Evolutionary conservation across 1,140 invertebrate species (phyloP).

Genomic region (Phenacoccus solenopsis): DNA sequence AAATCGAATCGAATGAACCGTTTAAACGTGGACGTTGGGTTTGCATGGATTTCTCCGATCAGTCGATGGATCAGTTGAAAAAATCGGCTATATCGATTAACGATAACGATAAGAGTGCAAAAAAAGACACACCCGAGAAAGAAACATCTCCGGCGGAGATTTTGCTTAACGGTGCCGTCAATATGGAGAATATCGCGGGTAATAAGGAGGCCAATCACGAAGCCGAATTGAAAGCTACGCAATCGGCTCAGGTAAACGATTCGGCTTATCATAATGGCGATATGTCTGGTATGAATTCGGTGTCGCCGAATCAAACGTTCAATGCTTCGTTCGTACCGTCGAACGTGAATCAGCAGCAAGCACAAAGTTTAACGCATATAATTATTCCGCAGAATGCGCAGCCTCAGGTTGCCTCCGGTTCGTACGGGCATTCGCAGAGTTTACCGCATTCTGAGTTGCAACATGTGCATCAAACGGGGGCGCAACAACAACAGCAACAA

Average conservation of each 20-base stretch:
- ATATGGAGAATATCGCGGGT: not conserved
- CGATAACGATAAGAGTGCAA: not conserved
- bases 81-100: constrained; percentile 19
- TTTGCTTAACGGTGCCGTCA: not conserved
- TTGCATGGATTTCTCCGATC: constrained; percentile 90
- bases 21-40: constrained; percentile 87
- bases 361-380: constrained; percentile 9
- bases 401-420: not conserved
- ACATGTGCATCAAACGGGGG: constrained; percentile 9
- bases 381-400: not conserved
- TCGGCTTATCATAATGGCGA: constrained; percentile 2
- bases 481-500: not conserved
- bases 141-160: not conserved
- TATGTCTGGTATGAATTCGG: not conserved
- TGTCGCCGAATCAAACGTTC: constrained; percentile 6
- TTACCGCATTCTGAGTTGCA: not conserved
- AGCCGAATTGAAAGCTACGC: not conserved
- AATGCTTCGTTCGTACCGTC: not conserved
- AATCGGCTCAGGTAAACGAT: not conserved
- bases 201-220: not conserved
- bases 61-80: constrained; percentile 49
- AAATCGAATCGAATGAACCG: constrained; percentile 88
- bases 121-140: not conserved
- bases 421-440: constrained; percentile 6
- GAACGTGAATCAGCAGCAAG: not conserved